Conservation (phyloP, 2,113 vertebrate genomes). For the Junco hyemalis region DNA sequence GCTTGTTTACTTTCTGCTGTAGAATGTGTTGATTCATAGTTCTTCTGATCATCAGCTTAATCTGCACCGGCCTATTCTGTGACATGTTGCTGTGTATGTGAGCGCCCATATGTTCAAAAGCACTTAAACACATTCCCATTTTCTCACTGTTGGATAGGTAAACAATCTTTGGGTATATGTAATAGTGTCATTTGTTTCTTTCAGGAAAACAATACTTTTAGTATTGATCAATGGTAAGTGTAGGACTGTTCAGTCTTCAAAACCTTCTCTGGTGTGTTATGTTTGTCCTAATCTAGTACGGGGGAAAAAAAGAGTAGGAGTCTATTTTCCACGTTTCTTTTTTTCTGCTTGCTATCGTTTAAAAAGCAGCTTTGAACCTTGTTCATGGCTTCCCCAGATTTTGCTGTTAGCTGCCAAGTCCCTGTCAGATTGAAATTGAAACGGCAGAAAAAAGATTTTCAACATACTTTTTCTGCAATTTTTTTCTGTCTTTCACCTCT, state of each 20-base stretch:
- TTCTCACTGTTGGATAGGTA: constrained; percentile 20
- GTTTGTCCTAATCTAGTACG: constrained; percentile 33
- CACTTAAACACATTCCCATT: constrained; percentile 11
- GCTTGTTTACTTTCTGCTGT: constrained; percentile 20
- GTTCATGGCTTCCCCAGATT: constrained; percentile 65
- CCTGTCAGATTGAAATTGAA: constrained; percentile 64
- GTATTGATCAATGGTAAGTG: neutral
- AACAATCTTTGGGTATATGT: constrained; percentile 3
- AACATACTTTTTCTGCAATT: constrained; percentile 62
- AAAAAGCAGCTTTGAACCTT: constrained; percentile 68
- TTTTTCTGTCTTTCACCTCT: constrained; percentile 73
- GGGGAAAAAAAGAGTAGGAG: neutral
- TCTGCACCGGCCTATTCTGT: neutral
- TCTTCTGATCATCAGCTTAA: neutral
- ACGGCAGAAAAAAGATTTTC: constrained; percentile 66
- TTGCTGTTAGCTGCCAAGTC: constrained; percentile 71
- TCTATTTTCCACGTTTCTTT: constrained; percentile 42
- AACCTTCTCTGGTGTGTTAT: neutral
- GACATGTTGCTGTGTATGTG: neutral
- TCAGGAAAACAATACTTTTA: constrained; percentile 11
- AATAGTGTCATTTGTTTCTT: constrained; percentile 4
- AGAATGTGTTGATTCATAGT: constrained; percentile 21
- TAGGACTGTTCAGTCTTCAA: neutral
- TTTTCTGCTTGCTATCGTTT: constrained; percentile 60
- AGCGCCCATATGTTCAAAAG: neutral